A percentile compares a stretch with the other conserved stretches of the same genome.
Conservation (phyloP, 2,888 invertebrate genomes). For the Pomacea canaliculata region DNA sequence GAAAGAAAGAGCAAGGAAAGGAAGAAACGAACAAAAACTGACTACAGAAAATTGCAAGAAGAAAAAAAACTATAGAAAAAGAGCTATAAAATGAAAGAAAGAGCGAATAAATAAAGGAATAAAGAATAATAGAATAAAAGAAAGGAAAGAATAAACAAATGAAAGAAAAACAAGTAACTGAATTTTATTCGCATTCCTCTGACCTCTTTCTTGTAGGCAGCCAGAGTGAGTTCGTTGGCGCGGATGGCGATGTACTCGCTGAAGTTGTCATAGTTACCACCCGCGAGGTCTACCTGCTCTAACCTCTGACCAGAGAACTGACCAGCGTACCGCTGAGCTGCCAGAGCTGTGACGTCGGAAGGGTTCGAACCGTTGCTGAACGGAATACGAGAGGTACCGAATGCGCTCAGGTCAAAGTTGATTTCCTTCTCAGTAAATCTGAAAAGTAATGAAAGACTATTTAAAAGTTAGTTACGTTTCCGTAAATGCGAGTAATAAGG, state of each 20-base stretch:
- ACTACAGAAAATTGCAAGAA: neutral
- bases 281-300: constrained; percentile 6
- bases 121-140: too few species aligned
- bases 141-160: too few species aligned
- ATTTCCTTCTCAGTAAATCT: constrained; percentile 73
- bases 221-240: neutral
- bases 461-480: too few species aligned
- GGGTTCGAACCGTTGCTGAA: constrained; percentile 34
- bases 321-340: constrained; percentile 9
- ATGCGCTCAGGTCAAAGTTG: constrained; percentile 72
- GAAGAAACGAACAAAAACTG: neutral
- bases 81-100: neutral
- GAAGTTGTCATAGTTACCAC: constrained; percentile 8
- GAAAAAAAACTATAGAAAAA: neutral
- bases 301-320: neutral
- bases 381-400: constrained; percentile 30
- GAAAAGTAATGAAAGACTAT: constrained; percentile 45
- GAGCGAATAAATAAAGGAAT: too few species aligned
- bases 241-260: constrained; percentile 12
- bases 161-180: too few species aligned
- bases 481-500: too few species aligned
- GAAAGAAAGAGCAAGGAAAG: neutral
- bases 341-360: neutral
- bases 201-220: constrained; percentile 20
- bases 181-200: neutral